Base-by-base conservation (phyloP, 2,113 vertebrate species). In the Bubo blakistoni region DNA sequence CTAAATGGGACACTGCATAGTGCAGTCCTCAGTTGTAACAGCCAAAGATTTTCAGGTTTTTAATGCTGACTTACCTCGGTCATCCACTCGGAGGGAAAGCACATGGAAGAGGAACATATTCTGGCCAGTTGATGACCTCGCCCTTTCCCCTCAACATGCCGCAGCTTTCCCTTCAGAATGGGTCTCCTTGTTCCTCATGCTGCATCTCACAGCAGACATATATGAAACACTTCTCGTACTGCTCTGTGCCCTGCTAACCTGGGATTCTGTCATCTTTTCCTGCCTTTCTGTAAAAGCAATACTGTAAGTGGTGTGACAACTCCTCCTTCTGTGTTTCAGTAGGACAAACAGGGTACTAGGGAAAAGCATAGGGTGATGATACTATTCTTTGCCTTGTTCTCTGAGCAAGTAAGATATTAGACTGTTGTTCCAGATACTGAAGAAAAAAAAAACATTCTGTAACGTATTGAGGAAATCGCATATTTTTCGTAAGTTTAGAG, bases 51-150 rank as follows among this genome's bases (percentile, higher is more conserved):
- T 77, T 42, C 38, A 81, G 54, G 22, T 5, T 42, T 70, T 77
- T 69, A 59, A 29, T 7, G 21, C 58, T n/a, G 44, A 42, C 17
- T 32, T 63, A 61, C 12, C 17, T 54, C 46, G 24, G 12, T 2
- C 59, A 14, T n/a, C 46, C n/a, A 22, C 49, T 24, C 1, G 0
- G 51, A 62, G 46, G 16, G 44, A 72, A 85, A 51, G 18, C 9
- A 34, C 0, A 0, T 44, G 63, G 11, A 82, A 76, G 18, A 67
- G 24, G 12, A 49, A 66, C 20, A 4, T 9, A 19, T 5, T 65
- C 40, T 65, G 46, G 13, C 44, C 58, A 40, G 27, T 2, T 73
- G 26, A 19, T 2, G 14, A 38, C 26, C 30, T 10, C 40, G 24
- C 32, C 42, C 38, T 86, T 71, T 78, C 22, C 38, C 29, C 55